phyloP scores from a whole-genome alignment of 2,113 vertebrate species.

The Sisor rabdophorus region DNA sequence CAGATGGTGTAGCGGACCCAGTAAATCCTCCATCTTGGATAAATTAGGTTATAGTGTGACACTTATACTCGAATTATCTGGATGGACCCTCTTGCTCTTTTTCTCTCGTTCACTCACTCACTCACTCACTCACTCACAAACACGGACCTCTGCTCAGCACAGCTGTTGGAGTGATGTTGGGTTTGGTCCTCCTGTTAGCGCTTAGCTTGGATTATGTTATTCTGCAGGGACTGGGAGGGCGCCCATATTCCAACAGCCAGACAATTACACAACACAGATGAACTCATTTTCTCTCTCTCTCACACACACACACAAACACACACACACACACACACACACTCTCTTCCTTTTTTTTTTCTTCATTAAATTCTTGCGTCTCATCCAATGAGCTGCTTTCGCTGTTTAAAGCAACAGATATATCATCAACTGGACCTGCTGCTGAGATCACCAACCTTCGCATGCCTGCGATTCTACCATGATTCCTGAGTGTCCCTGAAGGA shows the following conservation, averaged over 20 bases:
- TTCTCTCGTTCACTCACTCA: neutral
- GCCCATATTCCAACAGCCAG: constrained; percentile 42
- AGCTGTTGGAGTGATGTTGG: constrained; percentile 14
- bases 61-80: neutral
- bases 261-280: constrained; percentile 48
- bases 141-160: constrained; percentile 7
- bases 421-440: neutral
- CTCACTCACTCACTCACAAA: neutral
- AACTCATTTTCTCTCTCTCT: constrained; percentile 26
- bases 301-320: no score
- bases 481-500: neutral
- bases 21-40: neutral
- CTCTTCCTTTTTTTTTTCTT: neutral
- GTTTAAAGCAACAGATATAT: neutral
- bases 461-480: neutral
- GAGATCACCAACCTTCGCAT: neutral
- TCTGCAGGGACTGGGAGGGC: constrained; percentile 62
- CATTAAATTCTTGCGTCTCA: neutral
- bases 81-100: neutral
- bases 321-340: no score
- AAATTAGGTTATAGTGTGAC: neutral
- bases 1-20: neutral
- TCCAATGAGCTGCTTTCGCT: neutral
- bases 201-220: constrained; percentile 67
- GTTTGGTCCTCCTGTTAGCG: constrained; percentile 52